A percentile compares a stretch with the other conserved stretches of the same genome.
Conservation (phyloP, 2,113 vertebrate species). For the Myrmecobius fasciatus region DNA sequence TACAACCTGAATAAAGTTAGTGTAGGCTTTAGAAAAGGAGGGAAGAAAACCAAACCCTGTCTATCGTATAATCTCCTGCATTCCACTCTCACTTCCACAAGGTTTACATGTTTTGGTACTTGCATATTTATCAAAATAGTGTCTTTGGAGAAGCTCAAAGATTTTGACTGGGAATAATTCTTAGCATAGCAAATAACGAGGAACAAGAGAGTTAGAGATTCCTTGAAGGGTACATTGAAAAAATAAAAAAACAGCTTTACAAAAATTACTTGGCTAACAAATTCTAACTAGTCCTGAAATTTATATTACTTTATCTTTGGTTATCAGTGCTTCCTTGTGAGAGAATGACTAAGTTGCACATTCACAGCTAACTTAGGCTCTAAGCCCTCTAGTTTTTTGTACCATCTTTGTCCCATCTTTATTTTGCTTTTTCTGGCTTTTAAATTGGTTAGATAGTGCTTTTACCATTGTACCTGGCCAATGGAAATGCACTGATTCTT, state of each 20-base stretch:
- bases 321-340: conserved; percentile 34
- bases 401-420: neutral
- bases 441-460: neutral
- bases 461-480: neutral
- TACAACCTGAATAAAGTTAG: conserved; percentile 72
- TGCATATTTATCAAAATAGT: conserved; percentile 70
- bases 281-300: conserved; percentile 38
- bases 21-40: conserved; percentile 72
- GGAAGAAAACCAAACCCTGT: conserved; percentile 74
- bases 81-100: conserved; percentile 61
- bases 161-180: conserved; percentile 55
- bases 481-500: neutral
- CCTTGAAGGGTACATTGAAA: conserved; percentile 2
- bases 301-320: conserved; percentile 38
- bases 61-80: conserved; percentile 60
- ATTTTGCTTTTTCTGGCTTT: neutral
- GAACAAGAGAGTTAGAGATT: conserved; percentile 43
- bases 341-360: neutral
- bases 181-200: conserved; percentile 50
- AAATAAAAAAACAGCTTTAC: conserved; percentile 19
- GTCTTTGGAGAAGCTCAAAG: conserved; percentile 63
- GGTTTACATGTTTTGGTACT: conserved; percentile 58
- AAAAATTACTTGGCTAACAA: conserved; percentile 21
- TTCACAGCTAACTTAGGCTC: neutral
- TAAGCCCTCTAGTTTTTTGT: neutral